These are phyloP conservation scores for Mirza zaza DNA, from an alignment of 2,113 vertebrate genomes.

Conservation along the genomic window DNA sequence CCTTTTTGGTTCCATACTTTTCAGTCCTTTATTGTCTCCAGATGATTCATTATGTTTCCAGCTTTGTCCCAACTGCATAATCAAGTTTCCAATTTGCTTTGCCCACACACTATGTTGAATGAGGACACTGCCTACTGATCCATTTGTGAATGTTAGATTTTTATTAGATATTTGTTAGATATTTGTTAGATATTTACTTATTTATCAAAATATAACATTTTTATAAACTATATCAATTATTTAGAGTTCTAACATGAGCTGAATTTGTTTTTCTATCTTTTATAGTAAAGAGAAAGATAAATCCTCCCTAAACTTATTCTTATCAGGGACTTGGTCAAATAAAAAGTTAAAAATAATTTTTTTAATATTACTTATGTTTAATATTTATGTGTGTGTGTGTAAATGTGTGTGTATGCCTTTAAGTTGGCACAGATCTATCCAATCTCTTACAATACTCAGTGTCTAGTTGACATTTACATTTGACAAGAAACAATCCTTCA, in stretches of 20 bases:
- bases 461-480: background rate
- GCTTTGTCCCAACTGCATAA: background rate
- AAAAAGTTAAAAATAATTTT: background rate
- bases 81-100: background rate
- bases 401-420: background rate
- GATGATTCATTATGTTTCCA: background rate
- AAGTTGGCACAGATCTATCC: background rate
- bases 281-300: slow-evolving; percentile 24
- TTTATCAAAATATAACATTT: background rate
- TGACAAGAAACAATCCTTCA: background rate
- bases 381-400: background rate
- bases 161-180: background rate
- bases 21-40: background rate
- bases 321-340: background rate
- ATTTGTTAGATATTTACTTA: background rate
- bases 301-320: background rate
- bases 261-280: background rate
- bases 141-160: background rate
- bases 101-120: background rate
- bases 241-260: background rate
- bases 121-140: background rate
- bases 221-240: background rate
- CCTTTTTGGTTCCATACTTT: background rate
- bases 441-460: background rate
- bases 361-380: background rate